These are phyloP conservation scores for Cetoscarus ocellatus DNA, from an alignment of 2,797 vertebrate species.

Conservation along the genomic window DNA sequence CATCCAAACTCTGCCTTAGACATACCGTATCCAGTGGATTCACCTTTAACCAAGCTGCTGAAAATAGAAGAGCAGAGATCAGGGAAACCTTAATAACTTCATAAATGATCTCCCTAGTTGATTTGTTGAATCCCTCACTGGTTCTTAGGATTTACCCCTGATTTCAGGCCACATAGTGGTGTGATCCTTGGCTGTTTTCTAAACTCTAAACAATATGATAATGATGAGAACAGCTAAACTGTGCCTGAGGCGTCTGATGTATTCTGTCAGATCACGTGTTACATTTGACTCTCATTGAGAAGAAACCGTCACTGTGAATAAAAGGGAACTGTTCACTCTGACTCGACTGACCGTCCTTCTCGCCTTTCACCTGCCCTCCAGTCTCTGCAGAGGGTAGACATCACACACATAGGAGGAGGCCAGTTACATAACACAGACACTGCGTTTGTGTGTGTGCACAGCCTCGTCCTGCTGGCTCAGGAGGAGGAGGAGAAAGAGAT, in stretches of 20 bases:
- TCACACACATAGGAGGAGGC: conserved; percentile 36
- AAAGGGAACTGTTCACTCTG: conserved; percentile 4
- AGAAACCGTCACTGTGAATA: conserved; percentile 1
- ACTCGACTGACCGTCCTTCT: conserved; percentile 36
- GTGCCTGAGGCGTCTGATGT: neutral
- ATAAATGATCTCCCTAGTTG: too few relatives aligned
- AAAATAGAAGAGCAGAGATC: too few relatives aligned
- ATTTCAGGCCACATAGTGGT: neutral
- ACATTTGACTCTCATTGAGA: neutral
- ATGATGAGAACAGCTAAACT: neutral
- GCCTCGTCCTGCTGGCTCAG: conserved; percentile 73
- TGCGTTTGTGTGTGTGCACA: conserved; percentile 34
- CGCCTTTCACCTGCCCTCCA: conserved; percentile 54
- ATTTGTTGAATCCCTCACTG: conserved; percentile 12
- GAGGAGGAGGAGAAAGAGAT: conserved; percentile 70
- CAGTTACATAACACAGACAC: conserved; percentile 58
- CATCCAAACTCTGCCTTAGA: too few relatives aligned
- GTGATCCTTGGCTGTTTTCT: neutral
- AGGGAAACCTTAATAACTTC: too few relatives aligned
- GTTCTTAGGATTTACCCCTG: conserved; percentile 1
- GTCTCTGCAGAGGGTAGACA: conserved; percentile 59
- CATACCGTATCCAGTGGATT: too few relatives aligned
- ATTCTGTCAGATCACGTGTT: neutral
- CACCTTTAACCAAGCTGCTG: too few relatives aligned
- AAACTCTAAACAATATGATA: neutral